Percentiles rank a stretch among this genome's conserved stretches.
These are phyloP conservation scores for Pungitius pungitius DNA, from an alignment of 2,113 vertebrate genomes.

Conservation along the genomic window DNA sequence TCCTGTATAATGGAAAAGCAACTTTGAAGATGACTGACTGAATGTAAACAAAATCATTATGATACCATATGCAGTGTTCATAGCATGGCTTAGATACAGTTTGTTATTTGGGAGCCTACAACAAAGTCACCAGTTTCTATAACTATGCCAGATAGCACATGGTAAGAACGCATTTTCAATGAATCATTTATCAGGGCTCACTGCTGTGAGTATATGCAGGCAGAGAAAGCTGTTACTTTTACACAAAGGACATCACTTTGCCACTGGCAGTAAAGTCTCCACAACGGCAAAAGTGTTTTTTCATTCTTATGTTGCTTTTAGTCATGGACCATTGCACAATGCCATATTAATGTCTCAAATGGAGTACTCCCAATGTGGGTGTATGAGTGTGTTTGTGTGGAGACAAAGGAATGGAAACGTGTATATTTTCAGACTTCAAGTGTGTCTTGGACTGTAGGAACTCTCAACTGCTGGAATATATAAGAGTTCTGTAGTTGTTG, in stretches of 20 bases:
- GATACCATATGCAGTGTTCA: background rate
- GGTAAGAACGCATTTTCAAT: constrained; percentile 34
- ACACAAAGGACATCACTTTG: constrained; percentile 52
- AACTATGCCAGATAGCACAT: constrained; percentile 18
- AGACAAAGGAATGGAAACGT: background rate
- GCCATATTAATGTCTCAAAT: constrained; percentile 14
- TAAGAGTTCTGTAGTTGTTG: background rate
- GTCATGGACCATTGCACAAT: constrained; percentile 29
- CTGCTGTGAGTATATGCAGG: constrained; percentile 23
- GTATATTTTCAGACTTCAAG: background rate
- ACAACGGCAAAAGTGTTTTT: constrained; percentile 11
- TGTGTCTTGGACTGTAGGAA: constrained; percentile 2
- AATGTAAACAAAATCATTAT: constrained; percentile 10
- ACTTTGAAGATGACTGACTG: background rate
- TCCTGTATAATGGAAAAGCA: too few relatives aligned
- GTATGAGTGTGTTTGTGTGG: background rate
- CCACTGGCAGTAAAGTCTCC: constrained; percentile 42
- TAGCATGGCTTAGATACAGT: too few relatives aligned
- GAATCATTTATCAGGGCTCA: constrained; percentile 54
- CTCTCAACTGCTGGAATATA: background rate
- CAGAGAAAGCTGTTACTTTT: constrained; percentile 35
- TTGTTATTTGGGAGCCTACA: background rate
- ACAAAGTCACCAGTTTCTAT: constrained; percentile 12
- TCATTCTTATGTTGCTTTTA: constrained; percentile 29
- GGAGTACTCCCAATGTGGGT: constrained; percentile 6